Evolutionary conservation across 2,888 invertebrate genomes (phyloP).

Genomic region (Epistrophella euchroma): DNA sequence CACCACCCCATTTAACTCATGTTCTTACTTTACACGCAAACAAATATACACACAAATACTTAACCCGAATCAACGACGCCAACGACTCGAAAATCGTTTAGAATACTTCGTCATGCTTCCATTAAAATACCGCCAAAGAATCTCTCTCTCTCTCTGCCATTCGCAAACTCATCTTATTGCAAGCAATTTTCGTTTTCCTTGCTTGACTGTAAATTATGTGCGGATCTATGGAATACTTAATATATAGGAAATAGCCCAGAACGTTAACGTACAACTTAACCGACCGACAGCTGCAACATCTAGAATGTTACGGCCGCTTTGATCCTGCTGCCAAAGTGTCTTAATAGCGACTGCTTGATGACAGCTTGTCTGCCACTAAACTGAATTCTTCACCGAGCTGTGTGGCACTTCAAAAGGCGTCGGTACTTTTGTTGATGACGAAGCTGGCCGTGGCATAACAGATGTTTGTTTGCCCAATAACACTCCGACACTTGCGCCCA

Average conservation of each 20-base stretch:
- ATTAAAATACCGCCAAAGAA: constrained; percentile 67
- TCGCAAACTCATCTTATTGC: constrained; percentile 51
- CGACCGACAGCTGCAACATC: constrained; percentile 73
- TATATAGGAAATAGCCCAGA: constrained; percentile 70
- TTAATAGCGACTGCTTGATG: constrained; percentile 73
- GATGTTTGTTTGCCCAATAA: constrained; percentile 64
- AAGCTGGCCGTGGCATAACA: constrained; percentile 39
- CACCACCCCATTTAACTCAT: constrained; percentile 24
- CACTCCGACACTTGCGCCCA: constrained; percentile 29
- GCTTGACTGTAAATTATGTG: background rate
- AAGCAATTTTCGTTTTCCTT: constrained; percentile 43
- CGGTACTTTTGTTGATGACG: constrained; percentile 44
- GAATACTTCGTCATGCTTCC: constrained; percentile 60
- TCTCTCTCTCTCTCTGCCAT: constrained; percentile 43
- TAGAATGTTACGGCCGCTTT: constrained; percentile 73
- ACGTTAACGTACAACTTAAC: constrained; percentile 43
- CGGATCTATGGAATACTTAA: constrained; percentile 71
- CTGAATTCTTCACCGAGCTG: constrained; percentile 61
- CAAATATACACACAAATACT: constrained; percentile 24
- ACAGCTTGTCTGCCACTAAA: constrained; percentile 74
- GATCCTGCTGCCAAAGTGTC: constrained; percentile 74
- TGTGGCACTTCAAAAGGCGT: constrained; percentile 72
- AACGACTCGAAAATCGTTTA: constrained; percentile 31
- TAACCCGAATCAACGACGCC: constrained; percentile 3
- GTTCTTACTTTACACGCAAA: background rate